phyloP scores from a whole-genome alignment of 1,140 invertebrate genomes.

The Lasioglossum albipes region DNA sequence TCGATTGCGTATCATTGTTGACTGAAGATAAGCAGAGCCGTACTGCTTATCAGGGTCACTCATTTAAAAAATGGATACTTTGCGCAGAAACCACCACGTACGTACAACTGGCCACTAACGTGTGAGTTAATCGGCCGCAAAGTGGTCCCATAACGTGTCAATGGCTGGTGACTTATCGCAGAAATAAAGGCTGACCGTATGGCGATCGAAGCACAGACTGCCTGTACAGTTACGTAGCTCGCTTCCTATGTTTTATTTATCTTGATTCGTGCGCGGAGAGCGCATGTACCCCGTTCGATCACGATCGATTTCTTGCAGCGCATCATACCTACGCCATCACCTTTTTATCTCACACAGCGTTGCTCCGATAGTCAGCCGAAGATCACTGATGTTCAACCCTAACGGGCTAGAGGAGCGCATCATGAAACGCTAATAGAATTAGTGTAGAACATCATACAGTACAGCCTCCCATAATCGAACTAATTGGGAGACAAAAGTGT shows the following conservation, averaged over 20 bases:
- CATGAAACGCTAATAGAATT: too few species aligned
- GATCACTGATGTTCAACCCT: background rate
- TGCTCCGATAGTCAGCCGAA: background rate
- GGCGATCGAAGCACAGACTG: conserved; percentile 16
- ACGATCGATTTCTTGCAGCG: conserved; percentile 16
- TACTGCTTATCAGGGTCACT: too few species aligned
- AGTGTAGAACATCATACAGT: too few species aligned
- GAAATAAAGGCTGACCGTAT: conserved; percentile 24
- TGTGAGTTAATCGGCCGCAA: conserved; percentile 17
- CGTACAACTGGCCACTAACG: conserved; percentile 13
- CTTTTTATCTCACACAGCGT: background rate
- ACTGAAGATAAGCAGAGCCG: too few species aligned
- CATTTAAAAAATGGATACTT: too few species aligned
- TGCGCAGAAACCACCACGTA: too few species aligned
- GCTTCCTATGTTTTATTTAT: conserved; percentile 29
- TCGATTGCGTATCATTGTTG: too few species aligned
- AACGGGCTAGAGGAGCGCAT: too few species aligned
- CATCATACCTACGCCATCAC: background rate
- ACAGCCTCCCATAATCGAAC: too few species aligned
- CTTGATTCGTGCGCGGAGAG: background rate
- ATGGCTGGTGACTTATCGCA: conserved; percentile 35
- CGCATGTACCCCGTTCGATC: conserved; percentile 9
- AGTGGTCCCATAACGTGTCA: conserved; percentile 28
- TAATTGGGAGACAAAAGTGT: too few species aligned
- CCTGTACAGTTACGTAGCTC: conserved; percentile 14